Conservation (phyloP, 1,140 invertebrate genomes). For the Diorhabda elongata region DNA sequence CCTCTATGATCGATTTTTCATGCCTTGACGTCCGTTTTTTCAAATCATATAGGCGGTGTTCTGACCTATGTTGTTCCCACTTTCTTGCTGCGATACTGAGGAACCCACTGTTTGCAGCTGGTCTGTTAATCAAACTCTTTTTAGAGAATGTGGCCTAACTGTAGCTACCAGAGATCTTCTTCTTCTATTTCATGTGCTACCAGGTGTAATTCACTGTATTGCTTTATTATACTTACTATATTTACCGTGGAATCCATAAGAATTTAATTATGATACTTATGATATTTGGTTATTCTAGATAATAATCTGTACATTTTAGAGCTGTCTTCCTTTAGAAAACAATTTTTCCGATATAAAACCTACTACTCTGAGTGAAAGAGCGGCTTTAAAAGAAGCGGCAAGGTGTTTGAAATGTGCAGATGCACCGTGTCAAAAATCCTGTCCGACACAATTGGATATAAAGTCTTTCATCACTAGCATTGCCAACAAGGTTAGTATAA, state of each 20-base stretch:
- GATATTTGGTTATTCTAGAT: neutral
- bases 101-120: no score
- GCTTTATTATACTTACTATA: neutral
- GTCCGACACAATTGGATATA: conserved; percentile 94
- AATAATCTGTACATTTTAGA: conserved; percentile 48
- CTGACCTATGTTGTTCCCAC: no score
- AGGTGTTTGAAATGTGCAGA: conserved; percentile 96
- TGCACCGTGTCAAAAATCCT: conserved; percentile 97
- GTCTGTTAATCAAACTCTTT: no score
- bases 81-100: no score
- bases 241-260: neutral
- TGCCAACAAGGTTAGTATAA: conserved; percentile 73
- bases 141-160: no score
- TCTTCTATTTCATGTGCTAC: no score
- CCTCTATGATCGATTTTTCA: no score
- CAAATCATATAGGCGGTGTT: no score
- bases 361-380: conserved; percentile 92
- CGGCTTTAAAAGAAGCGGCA: conserved; percentile 83
- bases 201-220: no score
- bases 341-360: conserved; percentile 98
- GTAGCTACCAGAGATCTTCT: no score
- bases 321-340: conserved; percentile 69
- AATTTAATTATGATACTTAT: neutral
- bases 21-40: no score
- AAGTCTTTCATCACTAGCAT: conserved; percentile 97